Conservation (phyloP, 2,113 vertebrate genomes). For the Chamaetylas fuelleborni region DNA sequence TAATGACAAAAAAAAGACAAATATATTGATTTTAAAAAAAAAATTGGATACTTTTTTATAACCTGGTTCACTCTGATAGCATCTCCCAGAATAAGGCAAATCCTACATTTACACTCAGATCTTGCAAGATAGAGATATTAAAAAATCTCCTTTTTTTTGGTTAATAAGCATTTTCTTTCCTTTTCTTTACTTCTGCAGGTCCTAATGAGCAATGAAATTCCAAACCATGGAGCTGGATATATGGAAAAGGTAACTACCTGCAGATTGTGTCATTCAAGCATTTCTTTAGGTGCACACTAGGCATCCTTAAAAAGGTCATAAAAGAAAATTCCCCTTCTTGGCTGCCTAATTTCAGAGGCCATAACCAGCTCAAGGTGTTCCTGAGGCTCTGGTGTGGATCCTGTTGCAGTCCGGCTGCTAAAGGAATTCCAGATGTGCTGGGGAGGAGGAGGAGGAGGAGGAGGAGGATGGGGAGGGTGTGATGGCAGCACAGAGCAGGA, state of each 20-base stretch:
- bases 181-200: neutral
- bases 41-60: neutral
- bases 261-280: neutral
- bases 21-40: neutral
- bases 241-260: neutral
- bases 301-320: neutral
- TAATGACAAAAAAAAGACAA: no score
- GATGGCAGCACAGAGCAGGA: neutral
- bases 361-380: slow-evolving; percentile 50
- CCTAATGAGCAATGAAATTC: neutral
- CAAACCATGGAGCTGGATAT: neutral
- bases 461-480: neutral
- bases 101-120: neutral
- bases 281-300: neutral
- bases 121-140: rapidly evolving
- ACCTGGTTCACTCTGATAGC: neutral
- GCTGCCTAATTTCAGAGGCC: neutral
- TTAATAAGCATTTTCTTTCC: neutral
- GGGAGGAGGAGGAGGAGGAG: neutral
- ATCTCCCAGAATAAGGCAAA: neutral
- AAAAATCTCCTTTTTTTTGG: neutral
- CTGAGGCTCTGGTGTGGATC: neutral
- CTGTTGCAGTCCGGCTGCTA: neutral
- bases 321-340: slow-evolving; percentile 12
- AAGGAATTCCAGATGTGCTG: slow-evolving; percentile 32